These are phyloP conservation scores for Trachemys scripta DNA, from an alignment of 2,113 vertebrate species.

Conservation along the genomic window DNA sequence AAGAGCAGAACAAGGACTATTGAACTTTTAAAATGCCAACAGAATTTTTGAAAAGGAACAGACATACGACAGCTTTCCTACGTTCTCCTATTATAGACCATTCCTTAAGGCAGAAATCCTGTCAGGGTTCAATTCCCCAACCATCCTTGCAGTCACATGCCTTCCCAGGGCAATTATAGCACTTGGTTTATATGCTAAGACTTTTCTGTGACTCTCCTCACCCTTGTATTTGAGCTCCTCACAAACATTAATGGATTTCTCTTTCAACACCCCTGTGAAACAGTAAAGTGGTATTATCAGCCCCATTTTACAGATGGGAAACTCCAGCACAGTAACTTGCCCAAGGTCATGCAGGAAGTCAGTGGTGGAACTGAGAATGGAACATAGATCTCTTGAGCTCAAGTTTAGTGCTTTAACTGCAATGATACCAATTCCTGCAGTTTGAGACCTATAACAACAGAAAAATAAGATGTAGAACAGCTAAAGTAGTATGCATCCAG, in stretches of 20 bases:
- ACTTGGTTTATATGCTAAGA: background rate
- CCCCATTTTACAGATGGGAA: background rate
- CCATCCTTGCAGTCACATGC: rapidly evolving
- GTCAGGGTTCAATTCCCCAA: background rate
- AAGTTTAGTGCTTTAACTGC: background rate
- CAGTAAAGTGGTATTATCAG: background rate
- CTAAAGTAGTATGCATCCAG: background rate
- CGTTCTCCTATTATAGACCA: background rate
- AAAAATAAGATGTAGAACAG: background rate
- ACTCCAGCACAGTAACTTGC: background rate
- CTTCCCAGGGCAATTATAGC: background rate
- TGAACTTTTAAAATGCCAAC: background rate
- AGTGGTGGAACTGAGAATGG: background rate
- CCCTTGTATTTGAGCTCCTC: background rate
- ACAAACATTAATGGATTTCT: background rate
- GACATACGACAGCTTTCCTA: background rate
- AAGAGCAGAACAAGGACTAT: conserved; percentile 3
- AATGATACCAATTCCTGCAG: background rate
- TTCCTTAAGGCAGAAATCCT: background rate
- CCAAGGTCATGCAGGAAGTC: background rate
- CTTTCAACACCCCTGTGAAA: background rate
- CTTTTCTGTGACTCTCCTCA: background rate
- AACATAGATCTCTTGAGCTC: background rate
- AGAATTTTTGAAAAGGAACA: background rate
- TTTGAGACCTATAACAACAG: background rate